Evolutionary conservation across 2,888 invertebrate species (phyloP), one percentile per base, ranked within the genome.

Genomic region (Acrocera orbiculus): DNA sequence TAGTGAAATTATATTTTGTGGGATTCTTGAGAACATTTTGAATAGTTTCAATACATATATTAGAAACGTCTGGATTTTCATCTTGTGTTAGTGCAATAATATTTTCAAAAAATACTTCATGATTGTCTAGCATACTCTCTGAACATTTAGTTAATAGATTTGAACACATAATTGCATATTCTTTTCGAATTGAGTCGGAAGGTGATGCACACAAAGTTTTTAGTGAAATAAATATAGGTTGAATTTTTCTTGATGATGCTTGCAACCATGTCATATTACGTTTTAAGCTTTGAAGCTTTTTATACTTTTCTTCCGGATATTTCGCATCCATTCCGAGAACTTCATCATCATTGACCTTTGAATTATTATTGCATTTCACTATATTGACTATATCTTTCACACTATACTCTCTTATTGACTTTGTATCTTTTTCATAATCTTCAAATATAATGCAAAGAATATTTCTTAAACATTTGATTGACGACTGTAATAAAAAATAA

Each of bases 61-160:
- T 40, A 10, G 64, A 48, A 10, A 81, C 69, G 39, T 66, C 59
- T 1, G 52, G 46, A 39, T 64, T 59, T 7, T 69, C 68, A 56
- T 83, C 81, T 50, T 76, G 73, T 0, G 74, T 68, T 17, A 82
- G 55, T 0, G 71, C 63, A 40, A 83, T 68, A 6, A 80, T 54
- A 20, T 74, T 67, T 53, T 81, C 79, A 4, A 81, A 54, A 6
- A 75, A 59, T 40, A 66, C 56, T n/a, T 68, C 58, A 29, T 73
- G 59, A 31, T 72, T 73, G 0, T 63, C 56, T 14, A 65, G 64
- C 61, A 80, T 67, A 39, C 76, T 72, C 37, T 75, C 73, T 36
- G 40, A 58, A 46, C 79, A 78, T 41, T 69, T 68, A 9, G 61
- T 53, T 2, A 76, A 51, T 23, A 81, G 48, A 31, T 67, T 53